These are phyloP conservation scores for Polia nebulosa DNA, from an alignment of 2,888 invertebrate genomes.

Conservation along the genomic window DNA sequence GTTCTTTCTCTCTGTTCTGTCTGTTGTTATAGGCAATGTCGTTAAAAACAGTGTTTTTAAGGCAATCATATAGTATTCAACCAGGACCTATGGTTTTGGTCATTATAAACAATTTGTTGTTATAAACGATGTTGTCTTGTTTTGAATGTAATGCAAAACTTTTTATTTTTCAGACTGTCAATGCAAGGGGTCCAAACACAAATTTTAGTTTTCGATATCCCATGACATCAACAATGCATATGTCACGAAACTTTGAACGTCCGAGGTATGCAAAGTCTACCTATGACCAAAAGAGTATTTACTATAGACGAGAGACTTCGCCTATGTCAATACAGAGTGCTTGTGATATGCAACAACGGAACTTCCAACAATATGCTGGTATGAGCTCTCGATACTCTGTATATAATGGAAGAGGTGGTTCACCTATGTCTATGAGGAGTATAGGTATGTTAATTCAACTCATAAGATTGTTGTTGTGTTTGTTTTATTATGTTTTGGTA, in stretches of 20 bases:
- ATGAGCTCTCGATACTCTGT: constrained; percentile 75
- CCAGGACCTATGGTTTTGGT: no score
- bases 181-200: constrained; percentile 76
- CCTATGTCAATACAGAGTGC: constrained; percentile 71
- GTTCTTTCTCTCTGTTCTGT: no score
- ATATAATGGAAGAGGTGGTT: constrained; percentile 77
- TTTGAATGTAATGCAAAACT: constrained; percentile 1
- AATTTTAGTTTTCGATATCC: constrained; percentile 74
- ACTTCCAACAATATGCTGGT: constrained; percentile 68
- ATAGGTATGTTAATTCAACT: constrained; percentile 70
- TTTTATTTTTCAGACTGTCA: constrained; percentile 72
- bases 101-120: no score
- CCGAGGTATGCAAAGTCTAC: constrained; percentile 69
- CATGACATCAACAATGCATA: constrained; percentile 74
- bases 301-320: constrained; percentile 73
- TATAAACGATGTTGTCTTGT: no score
- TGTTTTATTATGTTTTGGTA: no score
- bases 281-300: constrained; percentile 74
- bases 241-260: constrained; percentile 73
- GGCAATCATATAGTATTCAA: no score
- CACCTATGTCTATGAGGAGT: constrained; percentile 81
- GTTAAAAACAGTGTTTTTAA: no score
- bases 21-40: no score
- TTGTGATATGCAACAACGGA: constrained; percentile 69
- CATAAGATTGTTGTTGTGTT: no score